Base-by-base conservation (phyloP, 1,140 invertebrate genomes). In the Eupristina koningsbergeri region DNA sequence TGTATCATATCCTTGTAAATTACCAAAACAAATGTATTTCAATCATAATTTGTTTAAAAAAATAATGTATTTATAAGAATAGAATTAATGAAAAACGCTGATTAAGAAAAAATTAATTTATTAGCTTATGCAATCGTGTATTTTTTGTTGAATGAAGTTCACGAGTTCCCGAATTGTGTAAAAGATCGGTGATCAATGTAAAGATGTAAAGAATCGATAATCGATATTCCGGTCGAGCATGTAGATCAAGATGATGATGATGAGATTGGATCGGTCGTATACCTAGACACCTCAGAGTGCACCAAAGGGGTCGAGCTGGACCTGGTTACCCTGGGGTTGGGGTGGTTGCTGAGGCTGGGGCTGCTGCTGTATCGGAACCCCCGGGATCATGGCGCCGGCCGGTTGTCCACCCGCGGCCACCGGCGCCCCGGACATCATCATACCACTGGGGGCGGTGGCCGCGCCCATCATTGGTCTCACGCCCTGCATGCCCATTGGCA, bases 281-380 rank as follows among this genome's bases (percentile, higher is more conserved):
- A 91, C 90, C 90, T 91, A 91, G 88, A 87, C 87, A 86, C 85
- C 90, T 93, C 91, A 93, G 85, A 93, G 91, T 88, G 92, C 92
- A 90, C 92, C 92, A 84, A 93, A 93, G 58, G 92, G 92, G 89
- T 93, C 92, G 67, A 93, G 89, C 83, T 92, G 92, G 77, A 93
- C 90, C 84, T 89, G 89, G 84, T 91, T 92, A 17, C n/a, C 80
- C 80, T 91, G 89, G 76, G 89, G 86, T 81, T 89, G 91, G 75
- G 89, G 86, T 63, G 89, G 89, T 77, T 89, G 88, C 58, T 86
- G 88, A 41, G 86, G 81, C 41, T 84, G 87, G 15, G 80, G 85
- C 79, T 89, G 90, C 78, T 89, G 91, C 85, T 91, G 91, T 39
- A 89, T 88, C 78, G 89, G 86, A 81, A 86, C 89, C 77, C 89